Evolutionary conservation across 2,113 vertebrate genomes (phyloP).

Genomic region (Ellobius talpinus): DNA sequence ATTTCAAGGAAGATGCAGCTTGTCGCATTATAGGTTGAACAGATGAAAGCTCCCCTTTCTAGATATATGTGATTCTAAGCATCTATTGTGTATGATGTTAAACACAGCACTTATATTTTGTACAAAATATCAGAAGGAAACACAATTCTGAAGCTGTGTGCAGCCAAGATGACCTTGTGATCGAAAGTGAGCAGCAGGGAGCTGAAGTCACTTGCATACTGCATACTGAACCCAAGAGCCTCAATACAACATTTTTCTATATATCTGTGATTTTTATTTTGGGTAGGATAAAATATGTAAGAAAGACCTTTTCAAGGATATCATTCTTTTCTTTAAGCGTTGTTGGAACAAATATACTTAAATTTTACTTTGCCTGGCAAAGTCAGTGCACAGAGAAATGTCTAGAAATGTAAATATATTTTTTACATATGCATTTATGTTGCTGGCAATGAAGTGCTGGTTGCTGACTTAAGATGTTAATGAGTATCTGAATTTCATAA

Average conservation of each 20-base stretch:
- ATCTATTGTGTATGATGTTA: background rate
- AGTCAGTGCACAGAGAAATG: background rate
- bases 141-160: background rate
- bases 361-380: background rate
- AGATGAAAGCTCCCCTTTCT: background rate
- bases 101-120: background rate
- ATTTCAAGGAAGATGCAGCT: background rate
- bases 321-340: background rate
- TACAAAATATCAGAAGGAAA: background rate
- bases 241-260: background rate
- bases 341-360: background rate
- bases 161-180: background rate
- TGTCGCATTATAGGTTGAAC: background rate
- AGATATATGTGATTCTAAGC: background rate
- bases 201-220: background rate
- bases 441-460: background rate
- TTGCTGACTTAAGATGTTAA: background rate
- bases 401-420: background rate
- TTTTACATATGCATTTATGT: background rate
- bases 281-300: background rate
- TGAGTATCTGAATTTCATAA: background rate
- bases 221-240: background rate
- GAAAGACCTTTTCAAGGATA: conserved; percentile 16
- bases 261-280: conserved; percentile 49
- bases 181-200: background rate